These are phyloP conservation scores for Lipophrys pholis DNA, from an alignment of 2,113 vertebrate species.

Conservation along the genomic window DNA sequence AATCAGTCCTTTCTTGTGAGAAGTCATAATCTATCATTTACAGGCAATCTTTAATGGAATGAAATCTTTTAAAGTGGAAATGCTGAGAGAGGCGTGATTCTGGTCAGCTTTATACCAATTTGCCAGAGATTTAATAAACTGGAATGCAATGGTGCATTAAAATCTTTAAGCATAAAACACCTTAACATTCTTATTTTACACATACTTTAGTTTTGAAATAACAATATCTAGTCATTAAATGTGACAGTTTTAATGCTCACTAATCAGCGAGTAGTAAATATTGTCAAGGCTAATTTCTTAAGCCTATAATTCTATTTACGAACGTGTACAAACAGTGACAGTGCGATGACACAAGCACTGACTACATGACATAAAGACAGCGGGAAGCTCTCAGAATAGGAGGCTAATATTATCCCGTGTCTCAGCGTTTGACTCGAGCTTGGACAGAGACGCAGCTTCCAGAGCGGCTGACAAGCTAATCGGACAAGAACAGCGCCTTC, in stretches of 20 bases:
- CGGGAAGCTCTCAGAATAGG: conserved; percentile 6
- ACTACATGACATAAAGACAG: background rate
- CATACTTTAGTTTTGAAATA: background rate
- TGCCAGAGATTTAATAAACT: too few relatives aligned
- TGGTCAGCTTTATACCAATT: too few relatives aligned
- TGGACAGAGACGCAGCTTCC: conserved; percentile 35
- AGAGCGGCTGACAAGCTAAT: conserved; percentile 31
- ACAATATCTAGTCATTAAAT: background rate
- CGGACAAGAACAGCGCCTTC: conserved; percentile 16
- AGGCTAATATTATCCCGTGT: conserved; percentile 12
- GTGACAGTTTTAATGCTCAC: background rate
- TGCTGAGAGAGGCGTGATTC: too few relatives aligned
- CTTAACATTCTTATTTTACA: background rate
- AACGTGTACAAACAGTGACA: background rate
- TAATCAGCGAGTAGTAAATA: too few relatives aligned
- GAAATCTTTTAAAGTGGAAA: too few relatives aligned
- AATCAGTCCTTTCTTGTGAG: too few relatives aligned
- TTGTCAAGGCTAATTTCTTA: background rate
- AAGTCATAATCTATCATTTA: too few relatives aligned
- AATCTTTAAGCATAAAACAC: too few relatives aligned
- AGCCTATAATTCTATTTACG: background rate
- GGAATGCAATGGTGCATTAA: too few relatives aligned
- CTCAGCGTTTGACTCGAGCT: conserved; percentile 16
- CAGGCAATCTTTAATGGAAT: too few relatives aligned
- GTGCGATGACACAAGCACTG: background rate